A percentile compares a stretch with the other conserved stretches of the same genome.
These are phyloP conservation scores for Acronicta alni DNA, from an alignment of 2,888 invertebrate genomes.

Conservation along the genomic window DNA sequence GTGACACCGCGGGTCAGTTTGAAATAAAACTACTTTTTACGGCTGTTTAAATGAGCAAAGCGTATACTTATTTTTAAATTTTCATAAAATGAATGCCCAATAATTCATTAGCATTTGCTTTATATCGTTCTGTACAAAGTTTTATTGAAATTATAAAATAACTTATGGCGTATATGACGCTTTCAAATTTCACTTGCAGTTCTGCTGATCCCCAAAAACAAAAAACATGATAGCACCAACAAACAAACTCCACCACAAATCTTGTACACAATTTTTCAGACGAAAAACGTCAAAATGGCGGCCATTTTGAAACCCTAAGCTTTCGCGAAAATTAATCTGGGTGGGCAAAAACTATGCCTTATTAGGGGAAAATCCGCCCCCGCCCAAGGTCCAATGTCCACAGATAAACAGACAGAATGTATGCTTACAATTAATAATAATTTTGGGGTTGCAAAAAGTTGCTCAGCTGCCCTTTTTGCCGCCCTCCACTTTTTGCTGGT, in stretches of 20 bases:
- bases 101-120: too few relatives aligned
- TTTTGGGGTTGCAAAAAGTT: conserved; percentile 81
- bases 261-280: conserved; percentile 49
- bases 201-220: conserved; percentile 8
- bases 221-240: conserved; percentile 22
- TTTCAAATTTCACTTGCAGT: background rate
- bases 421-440: conserved; percentile 86
- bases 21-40: too few relatives aligned
- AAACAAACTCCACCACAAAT: conserved; percentile 46
- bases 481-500: conserved; percentile 57
- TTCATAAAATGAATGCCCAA: too few relatives aligned
- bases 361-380: conserved; percentile 77
- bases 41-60: too few relatives aligned
- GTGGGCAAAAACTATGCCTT: conserved; percentile 82
- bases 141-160: background rate
- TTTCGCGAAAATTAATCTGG: conserved; percentile 74
- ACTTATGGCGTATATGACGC: background rate
- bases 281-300: conserved; percentile 58
- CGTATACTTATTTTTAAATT: too few relatives aligned
- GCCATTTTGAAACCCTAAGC: conserved; percentile 64
- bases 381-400: conserved; percentile 71
- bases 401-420: conserved; percentile 84
- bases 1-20: too few relatives aligned
- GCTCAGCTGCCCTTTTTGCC: conserved; percentile 66
- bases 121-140: too few relatives aligned